A percentile compares a stretch with the other conserved stretches of the same genome.
Conservation (phyloP, 2,888 invertebrate species). For the Neoascia interrupta region DNA sequence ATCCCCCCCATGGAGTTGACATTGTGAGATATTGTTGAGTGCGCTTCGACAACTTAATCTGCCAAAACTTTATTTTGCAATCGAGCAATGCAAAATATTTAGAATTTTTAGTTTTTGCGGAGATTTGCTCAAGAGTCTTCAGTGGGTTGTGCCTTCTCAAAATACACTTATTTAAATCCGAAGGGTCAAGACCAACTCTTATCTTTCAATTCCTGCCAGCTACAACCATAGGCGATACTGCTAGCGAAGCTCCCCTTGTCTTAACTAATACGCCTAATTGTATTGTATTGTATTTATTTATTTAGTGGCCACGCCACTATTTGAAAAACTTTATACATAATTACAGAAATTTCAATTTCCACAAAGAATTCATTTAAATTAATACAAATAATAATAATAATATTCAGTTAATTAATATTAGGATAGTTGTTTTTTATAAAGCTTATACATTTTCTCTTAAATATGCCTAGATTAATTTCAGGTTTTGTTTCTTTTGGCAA, state of each 20-base stretch:
- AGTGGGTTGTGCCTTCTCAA: slow-evolving; percentile 5
- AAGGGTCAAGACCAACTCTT: slow-evolving; percentile 6
- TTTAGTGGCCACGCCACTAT: too few species aligned
- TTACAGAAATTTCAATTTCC: too few species aligned
- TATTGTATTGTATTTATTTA: too few species aligned
- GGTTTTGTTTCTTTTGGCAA: too few species aligned
- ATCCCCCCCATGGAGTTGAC: slow-evolving; percentile 11
- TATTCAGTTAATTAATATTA: too few species aligned
- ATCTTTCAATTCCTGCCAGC: slow-evolving; percentile 12
- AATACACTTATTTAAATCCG: slow-evolving; percentile 12
- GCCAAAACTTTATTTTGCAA: slow-evolving; percentile 11
- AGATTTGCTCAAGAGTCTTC: slow-evolving; percentile 12
- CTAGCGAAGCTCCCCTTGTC: not conserved
- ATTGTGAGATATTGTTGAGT: slow-evolving; percentile 4
- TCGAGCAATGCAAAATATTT: slow-evolving; percentile 10
- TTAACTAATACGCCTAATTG: slow-evolving; percentile 12
- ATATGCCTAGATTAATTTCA: too few species aligned
- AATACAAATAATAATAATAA: too few species aligned
- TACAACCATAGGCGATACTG: slow-evolving; percentile 3
- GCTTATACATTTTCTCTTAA: too few species aligned
- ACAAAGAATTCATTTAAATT: too few species aligned
- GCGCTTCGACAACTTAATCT: slow-evolving; percentile 4
- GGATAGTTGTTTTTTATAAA: too few species aligned
- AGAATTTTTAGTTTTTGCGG: slow-evolving; percentile 1
- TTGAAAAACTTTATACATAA: too few species aligned